Percentiles rank a stretch among this genome's conserved stretches.
Conservation (phyloP, 1,140 invertebrate genomes). For the Zaprionus vittiger region DNA sequence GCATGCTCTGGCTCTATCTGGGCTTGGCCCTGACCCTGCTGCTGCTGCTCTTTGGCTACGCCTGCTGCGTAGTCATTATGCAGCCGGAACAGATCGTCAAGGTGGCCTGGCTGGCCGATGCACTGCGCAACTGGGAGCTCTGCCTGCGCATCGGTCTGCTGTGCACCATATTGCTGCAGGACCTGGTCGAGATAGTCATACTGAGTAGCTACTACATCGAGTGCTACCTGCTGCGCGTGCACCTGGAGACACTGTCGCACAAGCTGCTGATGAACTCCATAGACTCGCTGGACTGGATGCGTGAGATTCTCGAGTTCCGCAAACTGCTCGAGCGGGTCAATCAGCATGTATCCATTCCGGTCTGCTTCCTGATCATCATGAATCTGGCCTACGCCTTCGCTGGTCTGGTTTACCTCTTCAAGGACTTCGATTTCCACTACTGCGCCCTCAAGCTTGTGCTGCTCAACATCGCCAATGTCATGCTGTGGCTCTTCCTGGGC, state of each 20-base stretch:
- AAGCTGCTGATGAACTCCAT: constrained; percentile 90
- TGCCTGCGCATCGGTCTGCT: constrained; percentile 84
- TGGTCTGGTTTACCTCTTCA: constrained; percentile 88
- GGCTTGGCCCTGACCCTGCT: constrained; percentile 88
- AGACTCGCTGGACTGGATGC: constrained; percentile 90
- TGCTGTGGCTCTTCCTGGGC: constrained; percentile 89
- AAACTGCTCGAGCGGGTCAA: constrained; percentile 91
- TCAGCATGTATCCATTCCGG: constrained; percentile 89
- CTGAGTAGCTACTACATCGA: constrained; percentile 92
- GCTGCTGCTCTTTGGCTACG: constrained; percentile 87
- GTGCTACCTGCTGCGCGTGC: constrained; percentile 90
- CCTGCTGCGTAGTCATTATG: constrained; percentile 86
- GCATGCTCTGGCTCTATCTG: constrained; percentile 90
- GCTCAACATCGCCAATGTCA: constrained; percentile 87
- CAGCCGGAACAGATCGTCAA: constrained; percentile 86
- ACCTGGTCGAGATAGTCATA: constrained; percentile 91
- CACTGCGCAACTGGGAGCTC: constrained; percentile 86
- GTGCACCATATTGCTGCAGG: constrained; percentile 89
- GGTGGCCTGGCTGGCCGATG: constrained; percentile 50
- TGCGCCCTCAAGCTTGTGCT: constrained; percentile 86
- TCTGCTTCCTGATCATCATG: constrained; percentile 90
- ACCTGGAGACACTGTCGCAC: constrained; percentile 89
- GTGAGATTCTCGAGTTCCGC: constrained; percentile 90
- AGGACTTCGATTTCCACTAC: constrained; percentile 83
- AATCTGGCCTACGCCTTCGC: constrained; percentile 90